These are phyloP conservation scores for Phoxinus phoxinus DNA, from an alignment of 2,113 vertebrate genomes.

Conservation along the genomic window DNA sequence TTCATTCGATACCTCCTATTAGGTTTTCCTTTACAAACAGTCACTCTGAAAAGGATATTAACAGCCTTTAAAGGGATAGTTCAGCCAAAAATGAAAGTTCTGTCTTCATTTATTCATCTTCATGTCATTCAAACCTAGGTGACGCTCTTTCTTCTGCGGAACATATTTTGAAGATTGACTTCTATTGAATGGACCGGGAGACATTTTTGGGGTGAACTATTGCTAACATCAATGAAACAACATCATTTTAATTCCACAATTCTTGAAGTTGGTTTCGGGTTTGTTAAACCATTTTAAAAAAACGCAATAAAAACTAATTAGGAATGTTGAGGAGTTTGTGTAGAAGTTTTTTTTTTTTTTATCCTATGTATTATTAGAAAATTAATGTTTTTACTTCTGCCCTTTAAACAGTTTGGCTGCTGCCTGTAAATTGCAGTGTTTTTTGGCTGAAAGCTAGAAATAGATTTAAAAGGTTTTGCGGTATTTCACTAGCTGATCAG, in stretches of 20 bases:
- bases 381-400: neutral
- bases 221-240: neutral
- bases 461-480: neutral
- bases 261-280: neutral
- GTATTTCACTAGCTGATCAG: neutral
- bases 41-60: constrained; percentile 3
- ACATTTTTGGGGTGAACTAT: neutral
- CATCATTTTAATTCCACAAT: no score
- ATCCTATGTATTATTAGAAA: neutral
- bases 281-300: constrained; percentile 29
- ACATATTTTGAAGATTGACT: neutral
- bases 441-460: neutral
- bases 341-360: neutral
- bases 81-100: neutral
- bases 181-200: neutral
- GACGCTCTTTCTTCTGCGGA: neutral
- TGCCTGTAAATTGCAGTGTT: neutral
- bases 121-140: neutral
- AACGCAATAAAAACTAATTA: constrained; percentile 41
- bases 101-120: neutral
- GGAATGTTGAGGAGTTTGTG: neutral
- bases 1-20: neutral
- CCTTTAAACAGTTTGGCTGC: neutral
- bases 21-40: neutral
- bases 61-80: neutral